These are phyloP conservation scores for Mus musculus DNA, from an alignment of 2,113 vertebrate genomes.

Conservation along the genomic window GRCm39 chr3:6019501-6020000, in stretches of 20 bases:
- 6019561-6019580: no score
- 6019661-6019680: no score
- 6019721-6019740: background rate
- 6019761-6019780: background rate
- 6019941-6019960: background rate
- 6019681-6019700: background rate
- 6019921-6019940: background rate
- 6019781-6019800: background rate
- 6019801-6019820: background rate
- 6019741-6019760: background rate
- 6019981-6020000: background rate
- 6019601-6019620: no score
- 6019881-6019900: background rate
- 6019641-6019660: no score
- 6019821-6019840: background rate
- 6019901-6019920: background rate
- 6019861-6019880: background rate
- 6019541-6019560: no score
- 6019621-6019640: no score
- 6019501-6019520: no score
- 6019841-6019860: background rate
- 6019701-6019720: background rate
- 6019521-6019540: no score
- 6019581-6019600: no score
- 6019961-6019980: background rate